Evolutionary conservation across 2,888 invertebrate genomes (phyloP).

Genomic region (Tholera decimalis): DNA sequence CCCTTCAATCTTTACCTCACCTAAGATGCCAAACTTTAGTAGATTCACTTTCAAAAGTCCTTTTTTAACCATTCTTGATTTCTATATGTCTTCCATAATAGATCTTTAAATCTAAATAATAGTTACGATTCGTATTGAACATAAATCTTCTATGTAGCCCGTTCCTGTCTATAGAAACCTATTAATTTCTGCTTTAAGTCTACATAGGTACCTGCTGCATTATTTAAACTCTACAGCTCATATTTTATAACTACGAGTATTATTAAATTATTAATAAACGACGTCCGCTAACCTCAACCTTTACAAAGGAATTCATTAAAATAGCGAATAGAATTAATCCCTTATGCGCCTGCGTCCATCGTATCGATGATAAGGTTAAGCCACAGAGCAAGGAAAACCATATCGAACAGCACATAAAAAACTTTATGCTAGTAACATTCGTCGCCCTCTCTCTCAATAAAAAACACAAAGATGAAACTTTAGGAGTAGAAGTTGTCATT

Average conservation of each 20-base stretch:
- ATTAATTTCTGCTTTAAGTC: background rate
- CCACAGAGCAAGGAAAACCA: background rate
- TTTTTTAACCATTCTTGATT: no score
- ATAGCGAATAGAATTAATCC: slow-evolving; percentile 47
- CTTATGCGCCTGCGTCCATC: slow-evolving; percentile 30
- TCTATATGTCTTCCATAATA: no score
- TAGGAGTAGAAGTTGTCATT: no score
- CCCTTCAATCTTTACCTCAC: no score
- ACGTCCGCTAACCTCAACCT: slow-evolving; percentile 34
- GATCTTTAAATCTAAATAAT: no score
- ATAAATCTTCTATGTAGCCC: background rate
- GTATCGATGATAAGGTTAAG: slow-evolving; percentile 39
- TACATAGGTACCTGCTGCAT: background rate
- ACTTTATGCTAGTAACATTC: background rate
- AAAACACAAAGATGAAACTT: no score
- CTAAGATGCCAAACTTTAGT: no score
- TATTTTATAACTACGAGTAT: slow-evolving; percentile 8
- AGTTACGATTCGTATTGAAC: background rate
- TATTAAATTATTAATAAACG: slow-evolving; percentile 13
- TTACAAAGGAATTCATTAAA: slow-evolving; percentile 45
- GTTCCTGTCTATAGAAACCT: background rate
- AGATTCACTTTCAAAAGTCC: no score
- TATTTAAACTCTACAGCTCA: slow-evolving; percentile 6
- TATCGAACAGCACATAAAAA: background rate
- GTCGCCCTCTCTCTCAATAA: no score